Base-by-base conservation (phyloP, 2,888 invertebrate species). In the Drosophila hamatofila region DNA sequence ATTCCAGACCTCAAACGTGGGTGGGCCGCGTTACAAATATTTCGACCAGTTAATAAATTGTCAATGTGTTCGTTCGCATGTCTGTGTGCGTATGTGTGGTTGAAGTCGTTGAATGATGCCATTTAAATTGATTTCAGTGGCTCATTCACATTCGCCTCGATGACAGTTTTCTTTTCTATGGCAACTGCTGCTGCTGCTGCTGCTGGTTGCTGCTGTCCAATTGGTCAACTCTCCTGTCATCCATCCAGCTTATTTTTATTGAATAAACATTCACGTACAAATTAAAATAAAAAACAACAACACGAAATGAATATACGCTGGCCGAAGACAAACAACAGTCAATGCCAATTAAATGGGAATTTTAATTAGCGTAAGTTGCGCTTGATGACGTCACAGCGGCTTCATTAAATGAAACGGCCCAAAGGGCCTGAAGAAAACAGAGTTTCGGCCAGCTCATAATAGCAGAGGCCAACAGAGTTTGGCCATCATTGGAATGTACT, bases 301-400 rank as follows among this genome's bases (percentile, higher is more conserved):
- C 16, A 9, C 16, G 48, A 41, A 30, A 12, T 33, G 27, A 25
- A 54, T 60, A 21, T 39, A 44, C 59, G 52, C 44, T 48, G 73
- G 61, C 12, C 51, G 72, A 90, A 90, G 90, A 86, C 87, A 90
- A 88, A 88, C 78, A 84, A 74, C 78, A 87, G 70, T 78, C 88
- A 70, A 83, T 84, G 85, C 83, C 89, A 89, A 89, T 89, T 89
- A 89, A 91, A 91, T 87, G 88, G 73, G 90, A 90, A 90, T 89
- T 89, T 89, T 90, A 90, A 89, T 89, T 90, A 90, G 90, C 84
- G 82, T 70, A 88, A 89, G 80, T 84, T 85, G 42, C 70, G 57
- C 58, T 48, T 63, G 60, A 63, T 85, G 88, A 85, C 88, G 88
- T 80, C 88, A 80, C 62, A 49, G 33, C 55, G 49, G 55, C 41